Base-by-base conservation (phyloP, 2,797 vertebrate genomes). In the Pygocentrus nattereri region DNA sequence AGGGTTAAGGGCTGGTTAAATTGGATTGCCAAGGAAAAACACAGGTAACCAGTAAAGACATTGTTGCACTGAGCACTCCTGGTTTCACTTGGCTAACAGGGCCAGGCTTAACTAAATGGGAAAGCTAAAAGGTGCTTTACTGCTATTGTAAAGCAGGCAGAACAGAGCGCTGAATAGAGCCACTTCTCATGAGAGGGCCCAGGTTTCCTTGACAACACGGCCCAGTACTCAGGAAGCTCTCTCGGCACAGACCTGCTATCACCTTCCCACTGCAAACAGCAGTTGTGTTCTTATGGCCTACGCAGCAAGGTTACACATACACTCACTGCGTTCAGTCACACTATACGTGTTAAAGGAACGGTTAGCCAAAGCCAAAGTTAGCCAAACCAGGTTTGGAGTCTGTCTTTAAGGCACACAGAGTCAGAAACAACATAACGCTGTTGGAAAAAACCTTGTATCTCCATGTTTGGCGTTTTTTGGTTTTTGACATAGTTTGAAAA, bases 171-270 rank as follows among this genome's bases (percentile, higher is more conserved):
- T 83, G 71, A 88, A 88, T 70, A 65, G 84, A 84, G 83, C 21
- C 44, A 77, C 82, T 73, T 70, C 75, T 84, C 73, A 70, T 58
- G 47, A 78, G 34, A 67, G 25, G 73, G 79, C 62, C 21, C 82
- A 7, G 52, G 88, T 93, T 84, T 74, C 85, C 84, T 69, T 84
- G 88, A 88, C 89, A 90, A 92, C 90, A 86, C 76, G 83, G 81
- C 79, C 72, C 80, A 78, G 80, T 75, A 82, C 85, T 78, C 84
- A 84, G 88, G 83, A 89, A 89, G 84, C 82, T 83, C 59, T 70
- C 71, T 65, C 82, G 75, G 41, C 76, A 47, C 52, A 47, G 47
- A 65, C 70, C 49, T 18, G 78, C 78, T 76, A 84, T 80, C 75
- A 67, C 79, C 59, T 81, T 89, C 85, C 85, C 83, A 80, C 78